Conservation (phyloP, 2,113 vertebrate genomes). For the Carassius auratus region DNA sequence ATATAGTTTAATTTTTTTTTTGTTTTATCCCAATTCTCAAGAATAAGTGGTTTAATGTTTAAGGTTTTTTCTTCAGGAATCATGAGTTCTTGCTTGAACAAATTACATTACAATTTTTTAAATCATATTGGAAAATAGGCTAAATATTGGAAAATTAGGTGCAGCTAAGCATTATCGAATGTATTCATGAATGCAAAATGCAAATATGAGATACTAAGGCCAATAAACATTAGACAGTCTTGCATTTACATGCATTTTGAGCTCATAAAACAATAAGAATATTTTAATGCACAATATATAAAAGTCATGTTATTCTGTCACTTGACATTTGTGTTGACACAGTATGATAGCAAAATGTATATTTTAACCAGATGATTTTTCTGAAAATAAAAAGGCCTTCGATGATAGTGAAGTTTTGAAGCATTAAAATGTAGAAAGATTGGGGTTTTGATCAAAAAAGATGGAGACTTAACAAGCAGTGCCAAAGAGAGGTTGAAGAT, state of each 20-base stretch:
- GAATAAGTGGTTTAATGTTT: too few species aligned
- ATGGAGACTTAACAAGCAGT: neutral
- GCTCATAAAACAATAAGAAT: neutral
- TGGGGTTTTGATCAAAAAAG: neutral
- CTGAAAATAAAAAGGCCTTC: neutral
- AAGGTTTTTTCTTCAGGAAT: neutral
- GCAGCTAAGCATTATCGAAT: neutral
- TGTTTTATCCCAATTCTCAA: too few species aligned
- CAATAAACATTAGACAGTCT: neutral
- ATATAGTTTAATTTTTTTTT: too few species aligned
- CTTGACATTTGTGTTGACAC: neutral
- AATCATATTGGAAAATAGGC: too few species aligned
- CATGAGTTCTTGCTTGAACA: neutral
- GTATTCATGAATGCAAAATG: neutral
- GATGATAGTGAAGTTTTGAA: constrained; percentile 1
- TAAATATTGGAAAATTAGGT: neutral
- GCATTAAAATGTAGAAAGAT: neutral
- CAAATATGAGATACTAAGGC: neutral
- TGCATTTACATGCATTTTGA: neutral
- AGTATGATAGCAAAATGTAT: neutral
- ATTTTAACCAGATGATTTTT: neutral
- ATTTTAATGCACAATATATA: too few species aligned
- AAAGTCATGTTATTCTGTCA: neutral
- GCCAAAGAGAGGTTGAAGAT: constrained; percentile 45
- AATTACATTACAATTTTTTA: too few species aligned